Percentiles rank a stretch among this genome's conserved stretches.
These are phyloP conservation scores for Odontothrips loti DNA, from an alignment of 2,888 invertebrate genomes.

Conservation along the genomic window DNA sequence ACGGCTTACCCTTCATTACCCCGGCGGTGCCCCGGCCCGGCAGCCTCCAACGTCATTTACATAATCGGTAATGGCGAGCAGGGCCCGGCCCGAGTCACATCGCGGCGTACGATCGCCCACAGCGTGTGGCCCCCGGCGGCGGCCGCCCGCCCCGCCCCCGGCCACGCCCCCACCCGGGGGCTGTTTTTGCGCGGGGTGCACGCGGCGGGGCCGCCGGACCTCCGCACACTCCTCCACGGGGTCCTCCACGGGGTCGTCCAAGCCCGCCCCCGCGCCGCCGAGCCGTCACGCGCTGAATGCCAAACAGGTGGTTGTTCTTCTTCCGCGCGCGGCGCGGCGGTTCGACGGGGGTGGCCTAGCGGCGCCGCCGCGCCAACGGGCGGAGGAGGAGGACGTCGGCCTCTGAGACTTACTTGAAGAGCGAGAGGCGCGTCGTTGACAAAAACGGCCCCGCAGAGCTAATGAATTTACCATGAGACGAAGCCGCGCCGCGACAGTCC, in stretches of 20 bases:
- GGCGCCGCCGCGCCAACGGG: neutral
- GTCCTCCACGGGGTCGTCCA: too few species aligned
- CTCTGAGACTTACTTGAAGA: neutral
- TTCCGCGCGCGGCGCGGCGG: neutral
- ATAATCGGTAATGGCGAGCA: neutral
- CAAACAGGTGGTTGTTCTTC: slow-evolving; percentile 10
- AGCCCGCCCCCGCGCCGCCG: neutral
- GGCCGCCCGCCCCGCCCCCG: neutral
- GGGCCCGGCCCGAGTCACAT: neutral
- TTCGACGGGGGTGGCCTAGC: neutral
- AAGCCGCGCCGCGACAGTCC: neutral
- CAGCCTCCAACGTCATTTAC: neutral
- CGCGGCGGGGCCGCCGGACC: neutral
- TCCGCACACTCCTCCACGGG: too few species aligned
- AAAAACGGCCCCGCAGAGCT: neutral
- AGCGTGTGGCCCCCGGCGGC: too few species aligned
- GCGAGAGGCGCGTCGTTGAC: neutral
- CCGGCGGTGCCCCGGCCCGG: neutral
- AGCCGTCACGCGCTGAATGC: neutral
- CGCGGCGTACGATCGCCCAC: neutral
- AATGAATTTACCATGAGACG: slow-evolving; percentile 11
- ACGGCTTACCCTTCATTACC: neutral
- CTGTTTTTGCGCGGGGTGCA: neutral
- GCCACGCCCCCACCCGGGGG: neutral
- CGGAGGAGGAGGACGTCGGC: neutral